phyloP scores from a whole-genome alignment of 2,797 vertebrate genomes.

The Anabacerthia variegaticeps region DNA sequence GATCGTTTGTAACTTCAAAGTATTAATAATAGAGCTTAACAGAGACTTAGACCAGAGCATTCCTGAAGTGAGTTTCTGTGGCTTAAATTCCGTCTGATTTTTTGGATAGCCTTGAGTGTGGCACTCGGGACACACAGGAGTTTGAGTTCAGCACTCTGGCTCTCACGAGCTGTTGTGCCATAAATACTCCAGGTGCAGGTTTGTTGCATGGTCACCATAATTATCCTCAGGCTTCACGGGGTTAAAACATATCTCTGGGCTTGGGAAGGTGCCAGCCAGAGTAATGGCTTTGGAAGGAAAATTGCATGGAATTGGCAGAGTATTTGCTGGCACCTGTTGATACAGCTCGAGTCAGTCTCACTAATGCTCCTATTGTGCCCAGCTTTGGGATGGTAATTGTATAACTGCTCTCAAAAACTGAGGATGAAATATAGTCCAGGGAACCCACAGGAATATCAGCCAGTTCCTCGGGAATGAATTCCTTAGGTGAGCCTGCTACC shows the following conservation, averaged over 20 bases:
- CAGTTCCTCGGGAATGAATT: background rate
- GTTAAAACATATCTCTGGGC: background rate
- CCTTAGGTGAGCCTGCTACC: background rate
- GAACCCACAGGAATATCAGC: background rate
- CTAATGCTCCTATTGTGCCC: background rate
- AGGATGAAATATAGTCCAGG: background rate
- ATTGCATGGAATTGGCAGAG: background rate
- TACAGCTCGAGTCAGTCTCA: background rate
- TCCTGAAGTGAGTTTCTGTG: background rate
- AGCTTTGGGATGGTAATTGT: background rate
- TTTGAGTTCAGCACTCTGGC: fast-evolving
- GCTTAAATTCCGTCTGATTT: background rate
- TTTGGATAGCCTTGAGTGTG: background rate
- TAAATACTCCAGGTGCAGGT: background rate
- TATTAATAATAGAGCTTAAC: background rate
- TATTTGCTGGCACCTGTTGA: slow-evolving; percentile 46
- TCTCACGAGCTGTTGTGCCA: background rate
- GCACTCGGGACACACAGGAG: fast-evolving
- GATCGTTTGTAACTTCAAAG: background rate
- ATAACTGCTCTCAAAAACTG: background rate
- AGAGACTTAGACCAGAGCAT: background rate
- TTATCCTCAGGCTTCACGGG: background rate
- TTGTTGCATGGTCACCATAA: background rate
- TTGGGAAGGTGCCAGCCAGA: slow-evolving; percentile 11
- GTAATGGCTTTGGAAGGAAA: slow-evolving; percentile 43